phyloP scores from a whole-genome alignment of 2,888 invertebrate species.

The Tachystola acroxantha region DNA sequence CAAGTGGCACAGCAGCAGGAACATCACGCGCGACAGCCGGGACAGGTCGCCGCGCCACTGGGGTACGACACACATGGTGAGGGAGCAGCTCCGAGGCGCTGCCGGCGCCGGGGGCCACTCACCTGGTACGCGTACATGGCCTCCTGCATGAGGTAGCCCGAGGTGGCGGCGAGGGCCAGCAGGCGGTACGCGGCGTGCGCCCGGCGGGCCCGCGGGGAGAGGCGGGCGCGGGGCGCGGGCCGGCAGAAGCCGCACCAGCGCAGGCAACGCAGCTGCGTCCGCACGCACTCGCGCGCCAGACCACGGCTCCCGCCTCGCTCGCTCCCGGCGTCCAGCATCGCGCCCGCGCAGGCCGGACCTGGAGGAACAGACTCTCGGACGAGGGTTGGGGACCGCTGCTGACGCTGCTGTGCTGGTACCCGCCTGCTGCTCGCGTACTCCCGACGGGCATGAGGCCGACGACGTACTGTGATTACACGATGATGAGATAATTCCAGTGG shows the following conservation, averaged over 20 bases:
- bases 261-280: constrained; percentile 10
- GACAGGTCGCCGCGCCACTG: constrained; percentile 52
- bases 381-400: too few relatives aligned
- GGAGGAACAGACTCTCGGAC: too few relatives aligned
- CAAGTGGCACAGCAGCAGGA: constrained; percentile 62
- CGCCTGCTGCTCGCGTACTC: too few relatives aligned
- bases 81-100: neutral
- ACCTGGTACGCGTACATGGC: neutral
- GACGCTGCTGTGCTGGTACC: too few relatives aligned
- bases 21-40: constrained; percentile 59
- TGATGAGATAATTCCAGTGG: too few relatives aligned
- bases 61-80: neutral
- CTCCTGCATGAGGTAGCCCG: constrained; percentile 12
- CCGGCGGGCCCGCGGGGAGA: constrained; percentile 29
- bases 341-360: too few relatives aligned
- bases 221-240: constrained; percentile 20
- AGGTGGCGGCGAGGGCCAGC: constrained; percentile 19
- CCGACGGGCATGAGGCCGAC: too few relatives aligned
- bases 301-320: too few relatives aligned
- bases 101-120: neutral
- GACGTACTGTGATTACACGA: too few relatives aligned
- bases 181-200: constrained; percentile 23
- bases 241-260: constrained; percentile 13
- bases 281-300: constrained; percentile 17
- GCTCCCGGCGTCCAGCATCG: too few relatives aligned